Percentiles rank a stretch among this genome's conserved stretches.
Conservation (phyloP, 1,140 invertebrate genomes). For the Solenopsis invicta region DNA sequence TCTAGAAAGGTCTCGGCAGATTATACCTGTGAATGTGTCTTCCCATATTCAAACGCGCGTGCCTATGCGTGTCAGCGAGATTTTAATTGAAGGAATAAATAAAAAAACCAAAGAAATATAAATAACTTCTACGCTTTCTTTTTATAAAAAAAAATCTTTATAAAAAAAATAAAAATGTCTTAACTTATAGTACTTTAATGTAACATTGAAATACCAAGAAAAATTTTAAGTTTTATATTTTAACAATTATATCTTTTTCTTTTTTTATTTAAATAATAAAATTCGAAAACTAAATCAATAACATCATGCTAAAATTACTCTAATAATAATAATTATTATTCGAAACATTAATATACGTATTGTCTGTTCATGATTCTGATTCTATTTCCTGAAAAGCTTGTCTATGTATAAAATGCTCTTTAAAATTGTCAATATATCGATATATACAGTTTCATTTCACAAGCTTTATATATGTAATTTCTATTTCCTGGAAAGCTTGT, state of each 20-base stretch:
- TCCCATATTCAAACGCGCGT: not conserved
- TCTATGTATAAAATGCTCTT: not conserved
- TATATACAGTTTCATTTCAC: not conserved
- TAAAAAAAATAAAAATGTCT: not conserved
- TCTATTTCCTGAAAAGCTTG: not conserved
- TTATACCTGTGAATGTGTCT: conserved; percentile 19
- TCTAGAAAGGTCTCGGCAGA: conserved; percentile 39
- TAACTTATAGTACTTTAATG: not conserved
- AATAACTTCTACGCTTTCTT: not conserved
- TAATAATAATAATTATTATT: not conserved
- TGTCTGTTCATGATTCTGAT: not conserved
- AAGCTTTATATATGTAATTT: not conserved
- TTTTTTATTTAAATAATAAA: not conserved
- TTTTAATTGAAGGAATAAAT: conserved; percentile 17
- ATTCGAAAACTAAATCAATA: not conserved
- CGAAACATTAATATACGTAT: not conserved
- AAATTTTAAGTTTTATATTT: not conserved
- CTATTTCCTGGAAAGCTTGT: not conserved
- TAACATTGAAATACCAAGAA: too few relatives aligned
- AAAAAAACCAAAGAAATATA: not conserved
- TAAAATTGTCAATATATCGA: not conserved
- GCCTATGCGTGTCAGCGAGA: not conserved
- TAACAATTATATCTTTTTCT: not conserved
- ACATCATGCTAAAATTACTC: not conserved
- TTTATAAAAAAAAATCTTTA: too few relatives aligned